A percentile compares a stretch with the other conserved stretches of the same genome.
Evolutionary conservation across 2,797 vertebrate genomes (phyloP).

Genomic region (Momotus momota): DNA sequence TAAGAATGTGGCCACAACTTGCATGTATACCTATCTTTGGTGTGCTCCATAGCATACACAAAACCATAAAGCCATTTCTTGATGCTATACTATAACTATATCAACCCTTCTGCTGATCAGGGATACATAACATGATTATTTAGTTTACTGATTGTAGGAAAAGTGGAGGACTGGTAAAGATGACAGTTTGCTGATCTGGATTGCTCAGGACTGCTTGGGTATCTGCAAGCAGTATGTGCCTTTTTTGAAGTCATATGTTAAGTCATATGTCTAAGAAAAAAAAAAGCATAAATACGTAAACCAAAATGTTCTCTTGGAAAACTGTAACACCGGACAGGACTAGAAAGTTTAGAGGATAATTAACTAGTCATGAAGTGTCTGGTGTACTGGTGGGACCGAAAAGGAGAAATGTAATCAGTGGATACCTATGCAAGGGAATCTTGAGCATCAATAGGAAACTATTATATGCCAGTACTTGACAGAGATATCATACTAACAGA

Average conservation of each 20-base stretch:
- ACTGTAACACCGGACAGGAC: background rate
- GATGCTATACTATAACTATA: background rate
- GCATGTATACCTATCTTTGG: accelerated
- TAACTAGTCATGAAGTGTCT: background rate
- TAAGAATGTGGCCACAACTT: background rate
- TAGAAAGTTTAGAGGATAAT: background rate
- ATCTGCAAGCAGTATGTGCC: accelerated
- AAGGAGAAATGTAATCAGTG: background rate
- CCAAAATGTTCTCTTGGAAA: background rate
- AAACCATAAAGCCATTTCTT: background rate
- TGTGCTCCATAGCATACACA: background rate
- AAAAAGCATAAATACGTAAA: background rate
- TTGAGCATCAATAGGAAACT: accelerated
- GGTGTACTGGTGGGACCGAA: background rate
- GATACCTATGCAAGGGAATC: background rate
- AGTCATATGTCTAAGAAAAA: background rate
- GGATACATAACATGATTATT: background rate
- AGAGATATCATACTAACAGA: background rate
- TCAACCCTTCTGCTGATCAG: background rate
- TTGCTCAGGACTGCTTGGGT: background rate
- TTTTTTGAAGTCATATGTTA: background rate
- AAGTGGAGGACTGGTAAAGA: background rate
- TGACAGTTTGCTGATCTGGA: background rate
- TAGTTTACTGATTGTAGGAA: background rate
- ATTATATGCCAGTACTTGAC: background rate